phyloP scores from a whole-genome alignment of 2,797 vertebrate species.

The Salmo trutta region DNA sequence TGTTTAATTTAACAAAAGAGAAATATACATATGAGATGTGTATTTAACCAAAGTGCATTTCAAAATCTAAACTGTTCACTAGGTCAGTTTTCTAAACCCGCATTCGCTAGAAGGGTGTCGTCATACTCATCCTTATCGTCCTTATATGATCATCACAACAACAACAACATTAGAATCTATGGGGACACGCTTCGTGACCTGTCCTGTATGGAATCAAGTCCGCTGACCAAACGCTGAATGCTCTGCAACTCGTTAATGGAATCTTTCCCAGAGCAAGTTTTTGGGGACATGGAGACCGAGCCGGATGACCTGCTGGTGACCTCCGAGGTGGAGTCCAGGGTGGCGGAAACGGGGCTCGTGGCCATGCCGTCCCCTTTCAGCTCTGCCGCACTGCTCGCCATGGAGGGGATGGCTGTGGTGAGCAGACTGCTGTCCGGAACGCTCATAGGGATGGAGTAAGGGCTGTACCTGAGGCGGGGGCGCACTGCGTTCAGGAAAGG shows the following conservation, averaged over 20 bases:
- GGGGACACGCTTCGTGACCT: constrained; percentile 89
- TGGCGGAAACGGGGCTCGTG: constrained; percentile 81
- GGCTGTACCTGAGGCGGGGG: constrained; percentile 93
- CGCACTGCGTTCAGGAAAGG: constrained; percentile 91
- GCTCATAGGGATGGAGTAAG: constrained; percentile 88
- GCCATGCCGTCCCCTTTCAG: constrained; percentile 78
- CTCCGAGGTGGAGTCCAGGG: constrained; percentile 92
- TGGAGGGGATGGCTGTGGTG: constrained; percentile 78
- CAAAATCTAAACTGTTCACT: constrained; percentile 69
- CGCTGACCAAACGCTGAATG: constrained; percentile 96
- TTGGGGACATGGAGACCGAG: constrained; percentile 88
- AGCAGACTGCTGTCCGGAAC: constrained; percentile 89
- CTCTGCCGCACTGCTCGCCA: constrained; percentile 75
- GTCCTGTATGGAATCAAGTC: constrained; percentile 91
- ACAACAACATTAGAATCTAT: constrained; percentile 53
- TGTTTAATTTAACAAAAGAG: constrained; percentile 69
- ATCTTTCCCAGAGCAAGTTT: constrained; percentile 87
- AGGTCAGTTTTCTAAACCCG: constrained; percentile 66
- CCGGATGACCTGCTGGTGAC: constrained; percentile 92
- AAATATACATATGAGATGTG: constrained; percentile 67
- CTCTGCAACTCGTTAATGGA: constrained; percentile 91
- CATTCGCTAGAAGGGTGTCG: constrained; percentile 53
- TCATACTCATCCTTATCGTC: constrained; percentile 49
- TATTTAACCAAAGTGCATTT: constrained; percentile 84
- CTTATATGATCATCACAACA: constrained; percentile 37